Base-by-base conservation (phyloP, 2,888 invertebrate genomes). In the Exephanes ischioxanthus region DNA sequence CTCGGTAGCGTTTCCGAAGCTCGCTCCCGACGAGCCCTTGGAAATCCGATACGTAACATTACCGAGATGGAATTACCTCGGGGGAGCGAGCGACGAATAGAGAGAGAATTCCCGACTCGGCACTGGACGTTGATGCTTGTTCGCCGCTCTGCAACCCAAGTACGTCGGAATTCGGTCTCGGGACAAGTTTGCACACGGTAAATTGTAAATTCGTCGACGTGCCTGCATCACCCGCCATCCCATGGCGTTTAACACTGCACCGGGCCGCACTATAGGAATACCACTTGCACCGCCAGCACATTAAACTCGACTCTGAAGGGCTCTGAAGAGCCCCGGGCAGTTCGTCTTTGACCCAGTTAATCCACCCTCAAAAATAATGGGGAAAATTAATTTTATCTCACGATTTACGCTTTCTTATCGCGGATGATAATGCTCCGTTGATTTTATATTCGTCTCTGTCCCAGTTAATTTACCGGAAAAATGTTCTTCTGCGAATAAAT, bases 11-110 rank as follows among this genome's bases (percentile, higher is more conserved):
- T 63, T 71, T 70, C 14, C 48, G 48, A 70, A 61, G 58, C 45
- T 58, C 22, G 48, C 26, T 19, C 30, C 61, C 16, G 30, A 37
- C 16, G 71, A 71, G 71, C 33, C 45, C 70, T 71, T 71, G 63
- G 78, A 79, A 73, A 78, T 73, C 51, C 61, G 68, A 83, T 67
- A 70, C 78, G 37, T 68, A 67, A 72, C 68, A 73, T 83, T 73
- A 73, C 73, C 51, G 61, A 68, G 41, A 72, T 30, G 73, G 73
- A 73, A 68, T 79, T 73, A 79, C 63, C 71, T 30, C 33, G 41
- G 51, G 22, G 16, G 33, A 53, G 53, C 37, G 41, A 45, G 16
- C 14, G 16, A 45, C 45, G 45, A 16, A 45, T 16, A 45, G 45
- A 71, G 82, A 53, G 33, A 63, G 22, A 67, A 66, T 77, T 51